Evolutionary conservation across 2,797 vertebrate species (phyloP), one percentile per base, ranked within the genome.

Genomic region (Onychomys leucogaster): DNA sequence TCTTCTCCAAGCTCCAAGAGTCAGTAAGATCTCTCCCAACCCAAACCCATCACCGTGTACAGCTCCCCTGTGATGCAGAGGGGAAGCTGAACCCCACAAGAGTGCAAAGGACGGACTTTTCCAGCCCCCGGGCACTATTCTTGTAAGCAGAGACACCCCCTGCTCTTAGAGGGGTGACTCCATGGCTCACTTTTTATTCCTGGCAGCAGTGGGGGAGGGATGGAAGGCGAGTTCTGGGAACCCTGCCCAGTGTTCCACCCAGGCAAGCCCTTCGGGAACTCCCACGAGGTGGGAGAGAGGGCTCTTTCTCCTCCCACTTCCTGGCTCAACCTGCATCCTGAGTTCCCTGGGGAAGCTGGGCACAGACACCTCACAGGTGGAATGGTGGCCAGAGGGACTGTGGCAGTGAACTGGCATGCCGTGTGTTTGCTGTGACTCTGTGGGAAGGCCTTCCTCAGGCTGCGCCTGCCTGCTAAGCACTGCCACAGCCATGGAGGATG

Each of bases 401-500:
- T 34, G 32, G n/a, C 4, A 6, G 27, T 17, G 91, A 32, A 82
- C 1, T 6, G 37, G 6, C 16, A 0, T 9, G 13, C 21, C 16
- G 4, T 2, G 1, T 55, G 46, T 71, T 11, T 67, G 87, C 77
- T 25, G 4, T 21, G 10, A 69, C 23, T 57, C 67, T 12, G 0
- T n/a, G 23, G 32, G 23, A 61, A 55, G 61, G 27, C 13, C 61
- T 59, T 78, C 67, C 32, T 84, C 63, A 7, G 43, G 34, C 67
- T 37, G 17, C 41, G 77, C 29, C 88, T 27, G 37, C 14, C 43
- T 41, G 61, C 76, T 43, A 23, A 14, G 41, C 23, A 92, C 37
- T 41, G 67, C 69, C 37, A 19, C 76, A 49, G n/a, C 43, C n/a
- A 0, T 0, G 0, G 23, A 59, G 32, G 75, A 41, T 3, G 0